Base-by-base conservation (phyloP, 2,888 invertebrate genomes). In the Idaea aversata region DNA sequence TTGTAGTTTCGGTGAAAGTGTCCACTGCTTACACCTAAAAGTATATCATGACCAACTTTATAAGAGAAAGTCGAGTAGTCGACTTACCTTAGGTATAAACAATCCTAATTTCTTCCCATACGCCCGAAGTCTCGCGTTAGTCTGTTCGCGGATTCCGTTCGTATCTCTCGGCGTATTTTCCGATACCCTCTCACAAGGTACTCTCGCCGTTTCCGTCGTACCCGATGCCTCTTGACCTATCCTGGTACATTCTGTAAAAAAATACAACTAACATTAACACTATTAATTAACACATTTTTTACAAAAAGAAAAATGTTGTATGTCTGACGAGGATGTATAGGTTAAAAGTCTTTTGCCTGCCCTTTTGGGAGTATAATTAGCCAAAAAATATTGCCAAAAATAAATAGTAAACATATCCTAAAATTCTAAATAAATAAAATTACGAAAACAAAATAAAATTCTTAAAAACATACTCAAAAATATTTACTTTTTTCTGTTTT, bases 31-130 rank as follows among this genome's bases (percentile, higher is more conserved):
- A 25, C 25, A 25, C 25, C 25, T 25, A 25, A 3, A 25, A 25
- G 25, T 25, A 25, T 25, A 25, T 25, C 57, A 63, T 61, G 5
- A 61, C 25, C 15, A 67, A 67, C 15, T 64, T 62, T 59, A 59
- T 58, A 7, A 61, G 15, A 57, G 25, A 25, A 25, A 25, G 25
- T 25, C 25, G 3, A 3, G 25, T 25, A 25, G 25, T 35, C 10
- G n/a, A 13, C 10, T 65, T 74, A 93, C 93, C 89, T 93, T 93
- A 77, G 93, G 93, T 83, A 93, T 93, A 79, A 91, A 88, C 73
- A 93, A 83, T 38, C 90, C 87, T 34, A 93, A 86, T 73, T 93
- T 93, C 72, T 90, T 81, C 1, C 93, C 93, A 74, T 87, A 90
- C 2, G 91, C 91, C 64, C 89, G 79, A 4, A 93, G 81, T 36